Percentiles rank a stretch among this genome's conserved stretches.
phyloP scores from a whole-genome alignment of 30 jellyfish, hydroid and myxozoan genomes.

The Chrysaora quinquecirrha region DNA sequence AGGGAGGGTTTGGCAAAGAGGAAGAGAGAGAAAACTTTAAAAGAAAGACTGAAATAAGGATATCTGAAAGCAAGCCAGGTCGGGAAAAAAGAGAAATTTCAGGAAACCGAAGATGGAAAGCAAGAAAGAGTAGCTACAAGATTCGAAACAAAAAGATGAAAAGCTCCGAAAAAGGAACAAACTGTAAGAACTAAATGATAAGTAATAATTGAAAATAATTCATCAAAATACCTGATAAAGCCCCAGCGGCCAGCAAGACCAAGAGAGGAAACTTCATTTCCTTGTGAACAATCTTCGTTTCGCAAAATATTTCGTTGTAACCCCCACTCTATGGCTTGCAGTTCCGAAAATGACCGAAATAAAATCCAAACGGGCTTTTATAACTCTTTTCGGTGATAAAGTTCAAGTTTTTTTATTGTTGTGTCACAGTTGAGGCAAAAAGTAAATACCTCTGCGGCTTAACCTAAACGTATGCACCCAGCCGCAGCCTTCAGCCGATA shows the following conservation, averaged over 20 bases:
- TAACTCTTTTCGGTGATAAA: conserved; percentile 35
- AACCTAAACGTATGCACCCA: neutral
- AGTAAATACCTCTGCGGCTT: neutral
- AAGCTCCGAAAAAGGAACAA: neutral
- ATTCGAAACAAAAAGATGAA: neutral
- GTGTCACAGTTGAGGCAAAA: neutral
- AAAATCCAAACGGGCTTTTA: conserved; percentile 10
- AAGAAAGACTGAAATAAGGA: too few relatives aligned
- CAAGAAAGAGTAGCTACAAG: neutral
- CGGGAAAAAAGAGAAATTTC: neutral
- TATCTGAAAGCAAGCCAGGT: too few relatives aligned
- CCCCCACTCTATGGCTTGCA: conserved; percentile 71
- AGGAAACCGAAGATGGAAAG: neutral
- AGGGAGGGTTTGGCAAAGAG: too few relatives aligned
- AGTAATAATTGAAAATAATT: neutral
- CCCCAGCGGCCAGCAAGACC: conserved; percentile 98
- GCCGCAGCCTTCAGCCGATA: neutral
- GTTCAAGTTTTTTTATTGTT: conserved; percentile 53
- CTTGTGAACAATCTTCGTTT: conserved; percentile 28
- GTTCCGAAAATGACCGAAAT: conserved; percentile 14
- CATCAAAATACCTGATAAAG: conserved; percentile 83
- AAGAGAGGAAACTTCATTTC: conserved; percentile 92
- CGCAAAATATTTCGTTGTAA: neutral
- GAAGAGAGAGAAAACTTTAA: too few relatives aligned
- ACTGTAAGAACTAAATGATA: neutral